A percentile compares a stretch with the other conserved stretches of the same genome.
Evolutionary conservation across 2,113 vertebrate species (phyloP).

Genomic region (Xyliphius kryptos): DNA sequence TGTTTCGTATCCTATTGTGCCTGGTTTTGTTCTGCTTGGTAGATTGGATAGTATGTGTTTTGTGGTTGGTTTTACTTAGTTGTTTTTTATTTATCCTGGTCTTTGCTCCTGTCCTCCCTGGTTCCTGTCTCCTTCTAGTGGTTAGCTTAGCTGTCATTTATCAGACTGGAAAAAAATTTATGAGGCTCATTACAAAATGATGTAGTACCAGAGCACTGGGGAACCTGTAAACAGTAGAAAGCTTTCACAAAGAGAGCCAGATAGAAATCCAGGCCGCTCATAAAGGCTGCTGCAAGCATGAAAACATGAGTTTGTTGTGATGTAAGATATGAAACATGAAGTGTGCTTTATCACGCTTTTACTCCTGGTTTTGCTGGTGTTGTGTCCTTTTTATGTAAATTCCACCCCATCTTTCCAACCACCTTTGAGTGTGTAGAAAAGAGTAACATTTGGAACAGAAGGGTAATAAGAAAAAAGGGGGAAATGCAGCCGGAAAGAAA

Average conservation of each 20-base stretch:
- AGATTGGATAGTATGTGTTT: too few relatives aligned
- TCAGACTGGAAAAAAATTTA: neutral
- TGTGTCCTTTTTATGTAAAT: neutral
- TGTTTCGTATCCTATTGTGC: too few relatives aligned
- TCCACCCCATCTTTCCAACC: neutral
- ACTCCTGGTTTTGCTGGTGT: neutral
- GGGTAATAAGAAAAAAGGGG: neutral
- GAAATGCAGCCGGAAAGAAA: neutral
- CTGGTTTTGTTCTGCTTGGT: too few relatives aligned
- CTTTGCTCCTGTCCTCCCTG: too few relatives aligned
- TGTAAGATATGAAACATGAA: neutral
- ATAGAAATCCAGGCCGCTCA: neutral
- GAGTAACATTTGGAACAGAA: neutral
- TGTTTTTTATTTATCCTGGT: too few relatives aligned
- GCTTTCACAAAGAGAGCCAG: constrained; percentile 1
- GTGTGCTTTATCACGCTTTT: neutral
- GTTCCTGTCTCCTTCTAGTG: too few relatives aligned
- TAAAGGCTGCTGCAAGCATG: neutral
- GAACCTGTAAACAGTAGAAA: constrained; percentile 16
- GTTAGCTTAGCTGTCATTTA: neutral
- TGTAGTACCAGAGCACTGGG: neutral
- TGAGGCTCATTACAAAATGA: constrained; percentile 12
- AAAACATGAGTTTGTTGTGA: constrained; percentile 3
- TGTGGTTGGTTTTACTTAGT: too few relatives aligned
- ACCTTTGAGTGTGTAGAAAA: neutral